Conservation (phyloP, 2,113 vertebrate genomes). For the Phocoena sinus region DNA sequence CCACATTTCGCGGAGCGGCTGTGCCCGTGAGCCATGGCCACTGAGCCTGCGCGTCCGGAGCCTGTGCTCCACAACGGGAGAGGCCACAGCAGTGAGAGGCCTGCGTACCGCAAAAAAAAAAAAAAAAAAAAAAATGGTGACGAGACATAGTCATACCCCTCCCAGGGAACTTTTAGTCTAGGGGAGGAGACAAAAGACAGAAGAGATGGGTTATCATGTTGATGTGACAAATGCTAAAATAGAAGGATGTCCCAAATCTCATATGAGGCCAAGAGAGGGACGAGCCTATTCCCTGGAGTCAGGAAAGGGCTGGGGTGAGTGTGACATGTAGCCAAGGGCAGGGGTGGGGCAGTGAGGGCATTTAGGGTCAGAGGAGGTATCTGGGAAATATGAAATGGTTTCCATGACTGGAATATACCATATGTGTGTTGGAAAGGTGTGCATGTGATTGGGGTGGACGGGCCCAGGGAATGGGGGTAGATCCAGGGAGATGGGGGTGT, state of each 20-base stretch:
- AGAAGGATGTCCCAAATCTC: neutral
- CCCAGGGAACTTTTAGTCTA: neutral
- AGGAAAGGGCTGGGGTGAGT: neutral
- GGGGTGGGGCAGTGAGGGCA: rapidly evolving
- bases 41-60: too few relatives aligned
- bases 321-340: neutral
- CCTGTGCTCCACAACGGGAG: too few relatives aligned
- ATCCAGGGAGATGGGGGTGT: neutral
- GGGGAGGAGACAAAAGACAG: neutral
- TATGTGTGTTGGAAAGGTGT: neutral
- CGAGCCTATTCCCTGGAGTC: neutral
- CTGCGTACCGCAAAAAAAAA: too few relatives aligned
- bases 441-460: neutral
- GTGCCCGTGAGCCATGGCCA: too few relatives aligned
- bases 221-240: neutral
- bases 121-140: neutral
- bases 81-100: too few relatives aligned
- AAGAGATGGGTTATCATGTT: neutral
- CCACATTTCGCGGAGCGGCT: too few relatives aligned
- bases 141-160: neutral
- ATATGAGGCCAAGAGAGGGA: neutral
- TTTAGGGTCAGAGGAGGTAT: neutral
- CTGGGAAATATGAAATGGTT: neutral
- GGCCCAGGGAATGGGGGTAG: neutral
- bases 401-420: neutral